Conservation (phyloP, 53 echinoderm and acorn worm species). For the Holothuria scabra region DNA sequence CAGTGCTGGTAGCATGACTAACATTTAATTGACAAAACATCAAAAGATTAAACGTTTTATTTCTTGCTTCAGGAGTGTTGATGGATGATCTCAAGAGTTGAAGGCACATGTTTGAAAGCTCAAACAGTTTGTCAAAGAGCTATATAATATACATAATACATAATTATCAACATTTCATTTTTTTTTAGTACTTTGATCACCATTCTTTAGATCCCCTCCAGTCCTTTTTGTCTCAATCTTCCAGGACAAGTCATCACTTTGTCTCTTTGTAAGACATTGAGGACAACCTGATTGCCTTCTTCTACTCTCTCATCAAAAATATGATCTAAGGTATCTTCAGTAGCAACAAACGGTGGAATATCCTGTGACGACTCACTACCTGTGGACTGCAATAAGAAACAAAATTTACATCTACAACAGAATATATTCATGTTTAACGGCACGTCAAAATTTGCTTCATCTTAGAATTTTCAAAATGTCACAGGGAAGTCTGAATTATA, state of each 20-base stretch:
- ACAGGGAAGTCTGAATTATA: too few species aligned
- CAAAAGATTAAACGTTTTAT: too few species aligned
- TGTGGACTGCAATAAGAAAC: background rate
- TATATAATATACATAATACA: too few species aligned
- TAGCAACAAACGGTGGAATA: background rate
- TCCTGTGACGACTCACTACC: slow-evolving; percentile 32
- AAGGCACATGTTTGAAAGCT: too few species aligned
- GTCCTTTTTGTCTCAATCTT: slow-evolving; percentile 30
- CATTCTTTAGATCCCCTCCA: background rate
- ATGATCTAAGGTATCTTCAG: background rate
- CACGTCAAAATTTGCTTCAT: too few species aligned
- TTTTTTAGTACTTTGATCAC: background rate
- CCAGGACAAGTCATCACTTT: slow-evolving; percentile 40
- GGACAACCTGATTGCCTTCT: background rate
- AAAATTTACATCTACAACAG: background rate
- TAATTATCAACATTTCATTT: background rate
- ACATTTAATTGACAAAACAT: too few species aligned
- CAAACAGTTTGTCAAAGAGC: too few species aligned
- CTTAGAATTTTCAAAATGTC: too few species aligned
- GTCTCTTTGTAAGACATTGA: background rate
- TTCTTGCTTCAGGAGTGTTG: too few species aligned
- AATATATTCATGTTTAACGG: too few species aligned
- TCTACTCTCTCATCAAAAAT: background rate
- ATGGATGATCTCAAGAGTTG: too few species aligned
- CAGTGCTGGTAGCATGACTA: too few species aligned